phyloP scores from a whole-genome alignment of 2,888 invertebrate species.

The Drosophila engyochracea region DNA sequence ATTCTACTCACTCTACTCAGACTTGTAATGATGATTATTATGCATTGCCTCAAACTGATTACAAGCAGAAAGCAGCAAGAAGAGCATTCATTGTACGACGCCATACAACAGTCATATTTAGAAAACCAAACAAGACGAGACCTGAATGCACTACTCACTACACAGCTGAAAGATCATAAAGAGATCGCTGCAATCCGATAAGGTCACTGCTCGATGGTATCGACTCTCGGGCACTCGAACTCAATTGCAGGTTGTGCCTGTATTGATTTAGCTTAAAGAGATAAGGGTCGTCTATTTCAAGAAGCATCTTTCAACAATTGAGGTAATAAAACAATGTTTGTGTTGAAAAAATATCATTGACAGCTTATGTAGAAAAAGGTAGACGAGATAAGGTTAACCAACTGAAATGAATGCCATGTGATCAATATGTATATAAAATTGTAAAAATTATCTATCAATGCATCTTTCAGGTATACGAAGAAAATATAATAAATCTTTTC shows the following conservation, averaged over 20 bases:
- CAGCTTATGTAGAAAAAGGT: slow-evolving; percentile 37
- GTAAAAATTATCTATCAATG: not conserved
- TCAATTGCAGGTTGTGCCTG: slow-evolving; percentile 24
- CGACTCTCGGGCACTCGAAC: slow-evolving; percentile 28
- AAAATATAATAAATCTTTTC: not conserved
- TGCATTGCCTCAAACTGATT: slow-evolving; percentile 69
- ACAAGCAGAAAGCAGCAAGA: slow-evolving; percentile 46
- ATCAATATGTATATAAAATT: not conserved
- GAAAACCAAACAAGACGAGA: slow-evolving; percentile 23
- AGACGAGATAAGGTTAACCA: slow-evolving; percentile 9
- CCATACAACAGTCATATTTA: slow-evolving; percentile 9
- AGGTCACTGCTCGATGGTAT: slow-evolving; percentile 55
- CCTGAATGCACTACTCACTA: slow-evolving; percentile 9
- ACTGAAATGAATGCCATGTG: not conserved
- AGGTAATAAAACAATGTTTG: slow-evolving; percentile 4
- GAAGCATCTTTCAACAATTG: slow-evolving; percentile 45
- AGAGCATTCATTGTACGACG: slow-evolving; percentile 18
- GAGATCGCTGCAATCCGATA: slow-evolving; percentile 33
- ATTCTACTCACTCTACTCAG: not conserved
- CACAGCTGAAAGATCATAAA: not conserved
- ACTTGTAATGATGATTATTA: slow-evolving; percentile 59
- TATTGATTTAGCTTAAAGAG: slow-evolving; percentile 29
- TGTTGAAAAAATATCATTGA: slow-evolving; percentile 38
- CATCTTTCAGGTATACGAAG: not conserved
- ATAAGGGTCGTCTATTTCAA: slow-evolving; percentile 25